phyloP scores from a whole-genome alignment of 2,797 vertebrate genomes.

The Chromobotia macracanthus region DNA sequence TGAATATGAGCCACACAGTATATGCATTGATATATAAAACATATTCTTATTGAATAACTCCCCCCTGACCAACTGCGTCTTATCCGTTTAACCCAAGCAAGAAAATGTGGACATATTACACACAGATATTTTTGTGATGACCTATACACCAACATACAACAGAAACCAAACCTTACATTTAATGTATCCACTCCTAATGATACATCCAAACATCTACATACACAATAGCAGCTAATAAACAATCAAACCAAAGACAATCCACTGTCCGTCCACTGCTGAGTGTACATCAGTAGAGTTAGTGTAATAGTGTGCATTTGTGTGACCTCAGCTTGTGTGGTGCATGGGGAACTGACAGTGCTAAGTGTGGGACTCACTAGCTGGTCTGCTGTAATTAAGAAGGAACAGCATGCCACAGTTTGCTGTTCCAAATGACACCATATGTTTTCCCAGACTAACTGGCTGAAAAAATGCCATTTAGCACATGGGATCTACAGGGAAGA shows the following conservation, averaged over 20 bases:
- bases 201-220: conserved; percentile 60
- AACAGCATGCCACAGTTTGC: conserved; percentile 90
- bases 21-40: conserved; percentile 27
- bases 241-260: conserved; percentile 53
- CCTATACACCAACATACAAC: conserved; percentile 85
- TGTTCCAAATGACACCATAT: conserved; percentile 94
- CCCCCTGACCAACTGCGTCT: conserved; percentile 26
- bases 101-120: conserved; percentile 70
- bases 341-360: conserved; percentile 58
- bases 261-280: conserved; percentile 6
- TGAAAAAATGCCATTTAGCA: conserved; percentile 83
- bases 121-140: conserved; percentile 65
- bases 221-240: neutral
- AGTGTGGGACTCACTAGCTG: conserved; percentile 74
- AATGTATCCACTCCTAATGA: conserved; percentile 90
- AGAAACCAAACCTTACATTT: conserved; percentile 75
- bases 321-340: conserved; percentile 52
- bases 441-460: conserved; percentile 90
- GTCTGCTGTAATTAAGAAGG: conserved; percentile 94
- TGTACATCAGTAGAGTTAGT: conserved; percentile 26
- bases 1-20: conserved; percentile 20
- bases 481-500: conserved; percentile 77
- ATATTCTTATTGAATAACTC: conserved; percentile 33
- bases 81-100: conserved; percentile 34
- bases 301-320: conserved; percentile 33